phyloP scores from a whole-genome alignment of 1,140 invertebrate species.

The Lepidotrigona ventralis region DNA sequence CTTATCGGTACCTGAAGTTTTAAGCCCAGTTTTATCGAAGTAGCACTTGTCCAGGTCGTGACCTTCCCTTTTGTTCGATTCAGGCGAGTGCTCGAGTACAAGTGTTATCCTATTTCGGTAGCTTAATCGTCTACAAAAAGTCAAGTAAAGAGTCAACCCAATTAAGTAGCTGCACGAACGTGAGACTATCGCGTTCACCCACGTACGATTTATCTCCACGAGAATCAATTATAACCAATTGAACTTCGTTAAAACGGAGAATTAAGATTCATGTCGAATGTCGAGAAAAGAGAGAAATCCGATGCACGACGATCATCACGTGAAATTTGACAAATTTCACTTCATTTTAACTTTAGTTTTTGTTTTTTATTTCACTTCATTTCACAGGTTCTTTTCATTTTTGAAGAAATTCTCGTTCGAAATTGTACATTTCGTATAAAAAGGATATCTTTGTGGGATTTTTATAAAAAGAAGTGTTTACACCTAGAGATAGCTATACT shows the following conservation, averaged over 20 bases:
- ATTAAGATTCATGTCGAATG: neutral
- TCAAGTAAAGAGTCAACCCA: neutral
- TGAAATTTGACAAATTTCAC: neutral
- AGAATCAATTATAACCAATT: neutral
- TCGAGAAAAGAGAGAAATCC: neutral
- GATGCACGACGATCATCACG: neutral
- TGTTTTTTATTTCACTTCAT: neutral
- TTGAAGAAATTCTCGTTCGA: too few species aligned
- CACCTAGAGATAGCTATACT: too few species aligned
- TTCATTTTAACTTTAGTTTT: neutral
- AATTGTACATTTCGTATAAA: too few species aligned
- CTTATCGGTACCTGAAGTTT: neutral
- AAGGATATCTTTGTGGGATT: too few species aligned
- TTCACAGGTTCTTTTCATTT: too few species aligned
- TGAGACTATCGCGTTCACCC: neutral
- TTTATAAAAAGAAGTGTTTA: too few species aligned
- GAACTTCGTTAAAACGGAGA: neutral
- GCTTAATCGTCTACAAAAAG: constrained; percentile 16
- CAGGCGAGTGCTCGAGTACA: neutral
- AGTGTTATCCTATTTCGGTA: constrained; percentile 1
- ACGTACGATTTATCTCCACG: neutral
- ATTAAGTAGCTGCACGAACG: constrained; percentile 3
- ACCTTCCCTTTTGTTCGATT: constrained; percentile 16
- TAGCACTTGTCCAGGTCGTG: constrained; percentile 8
- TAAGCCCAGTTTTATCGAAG: constrained; percentile 16